phyloP scores from a whole-genome alignment of 2,113 vertebrate species.

The Corynorhinus townsendii region DNA sequence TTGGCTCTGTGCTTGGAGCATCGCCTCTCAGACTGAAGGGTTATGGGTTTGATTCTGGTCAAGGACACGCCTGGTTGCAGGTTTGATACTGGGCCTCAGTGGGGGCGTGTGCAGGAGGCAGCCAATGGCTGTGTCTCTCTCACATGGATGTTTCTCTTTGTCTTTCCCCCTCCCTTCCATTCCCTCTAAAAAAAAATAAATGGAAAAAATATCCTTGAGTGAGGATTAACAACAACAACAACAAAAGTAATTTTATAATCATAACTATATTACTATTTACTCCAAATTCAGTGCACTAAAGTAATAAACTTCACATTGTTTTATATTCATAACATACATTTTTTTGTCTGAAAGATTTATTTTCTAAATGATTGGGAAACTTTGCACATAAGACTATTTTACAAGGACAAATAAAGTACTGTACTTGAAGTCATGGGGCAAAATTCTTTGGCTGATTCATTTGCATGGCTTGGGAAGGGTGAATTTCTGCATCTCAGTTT shows the following conservation, averaged over 20 bases:
- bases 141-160: too few relatives aligned
- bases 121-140: too few relatives aligned
- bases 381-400: not conserved
- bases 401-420: not conserved
- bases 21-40: too few relatives aligned
- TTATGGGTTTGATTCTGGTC: too few relatives aligned
- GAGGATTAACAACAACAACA: too few relatives aligned
- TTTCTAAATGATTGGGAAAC: constrained; percentile 10
- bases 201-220: too few relatives aligned
- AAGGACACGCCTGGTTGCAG: too few relatives aligned
- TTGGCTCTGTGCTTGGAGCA: too few relatives aligned
- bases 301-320: not conserved
- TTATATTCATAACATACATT: not conserved
- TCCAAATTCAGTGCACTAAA: constrained; percentile 5
- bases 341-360: not conserved
- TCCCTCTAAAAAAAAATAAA: too few relatives aligned
- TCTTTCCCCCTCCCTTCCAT: too few relatives aligned
- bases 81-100: too few relatives aligned
- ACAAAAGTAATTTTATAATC: not conserved
- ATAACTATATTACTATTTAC: constrained; percentile 15
- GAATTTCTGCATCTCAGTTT: not conserved
- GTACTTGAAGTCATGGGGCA: not conserved
- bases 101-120: too few relatives aligned
- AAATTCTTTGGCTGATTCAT: not conserved
- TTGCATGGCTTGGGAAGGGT: not conserved